Evolutionary conservation across 1,140 invertebrate genomes (phyloP), one percentile per base, ranked within the genome.

Genomic region (Neodiprion lecontei): DNA sequence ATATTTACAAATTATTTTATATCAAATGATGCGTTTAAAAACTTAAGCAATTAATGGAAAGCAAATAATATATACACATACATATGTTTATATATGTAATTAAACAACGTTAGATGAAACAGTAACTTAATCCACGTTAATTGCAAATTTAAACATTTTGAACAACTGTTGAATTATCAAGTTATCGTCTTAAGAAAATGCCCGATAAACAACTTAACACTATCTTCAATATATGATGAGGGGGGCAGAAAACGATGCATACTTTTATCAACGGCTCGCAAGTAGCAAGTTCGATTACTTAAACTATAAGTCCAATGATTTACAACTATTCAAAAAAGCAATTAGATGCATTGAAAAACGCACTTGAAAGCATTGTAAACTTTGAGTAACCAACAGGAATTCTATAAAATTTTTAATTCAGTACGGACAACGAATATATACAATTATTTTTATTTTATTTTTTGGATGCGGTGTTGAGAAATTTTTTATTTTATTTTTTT

Each of bases 41-140:
- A 75, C 69, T 75, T 75, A 75, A 71, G 72, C 79, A n/a, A 68
- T 82, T 81, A 78, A 78, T 81, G 76, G 75, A 80, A 83, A 82
- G 75, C 74, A 69, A 70, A 11, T 49, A 40, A 66, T 77, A 81
- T 69, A 47, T 17, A 65, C 17, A 65, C 21, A 69, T 47, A 69
- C 21, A 69, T 69, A 17, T 21, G 3, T 23, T 69, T 67, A 73
- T 72, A 49, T 14, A 48, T 75, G 72, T 72, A 50, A 69, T 68
- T 72, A 72, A 17, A 67, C 47, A 61, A 61, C 53, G 53, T 61
- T 61, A 61, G 53, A 61, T 61, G 11, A 61, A 61, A 61, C 53
- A 61, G n/a, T 61, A 61, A 61, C 53, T 61, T 12, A 61, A 61
- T 61, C 53, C 53, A 61, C 53, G 53, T 61, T 61, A 61, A 61